Evolutionary conservation across 2,797 vertebrate species (phyloP), one percentile per base, ranked within the genome.

Genomic region (Acipenser ruthenus): DNA sequence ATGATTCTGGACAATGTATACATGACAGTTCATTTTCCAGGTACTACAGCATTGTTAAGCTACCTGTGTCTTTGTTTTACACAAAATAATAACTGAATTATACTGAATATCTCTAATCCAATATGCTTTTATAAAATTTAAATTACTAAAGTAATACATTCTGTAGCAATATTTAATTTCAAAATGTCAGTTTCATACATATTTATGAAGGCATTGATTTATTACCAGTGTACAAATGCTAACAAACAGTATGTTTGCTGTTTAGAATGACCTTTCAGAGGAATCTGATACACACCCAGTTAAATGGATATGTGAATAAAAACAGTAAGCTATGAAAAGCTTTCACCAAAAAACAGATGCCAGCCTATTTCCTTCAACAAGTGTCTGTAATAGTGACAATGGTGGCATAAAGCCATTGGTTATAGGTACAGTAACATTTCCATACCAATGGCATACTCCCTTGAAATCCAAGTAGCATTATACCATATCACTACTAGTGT

Each of bases 111-210:
- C 23, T 37, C 23, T 37, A 37, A 37, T 37, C 23, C 23, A 37
- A 37, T 37, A 37, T 37, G 23, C 23, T 37, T 37, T 37, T 3
- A 37, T 3, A 37, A 37, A 37, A 37, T 37, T 3, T 68, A 63
- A 58, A 68, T 74, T 65, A 69, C 67, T 49, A 67, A 66, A 65
- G 52, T 72, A 70, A 69, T 71, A 72, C 72, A 71, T 79, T 75
- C 74, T 67, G 72, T 64, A 69, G 60, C 67, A 67, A 75, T 75
- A 73, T 78, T 77, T 78, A 75, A 78, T 80, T 78, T 78, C 72
- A 68, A 78, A 78, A 77, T 80, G 74, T 76, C 76, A 80, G 62
- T 75, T 68, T 74, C 67, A 61, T 78, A 71, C 71, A 80, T 80
- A 80, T 80, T 72, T 70, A 75, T 80, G 72, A 76, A 73, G 51